Evolutionary conservation across 2,888 invertebrate species (phyloP).

Genomic region (Meta bourneti): DNA sequence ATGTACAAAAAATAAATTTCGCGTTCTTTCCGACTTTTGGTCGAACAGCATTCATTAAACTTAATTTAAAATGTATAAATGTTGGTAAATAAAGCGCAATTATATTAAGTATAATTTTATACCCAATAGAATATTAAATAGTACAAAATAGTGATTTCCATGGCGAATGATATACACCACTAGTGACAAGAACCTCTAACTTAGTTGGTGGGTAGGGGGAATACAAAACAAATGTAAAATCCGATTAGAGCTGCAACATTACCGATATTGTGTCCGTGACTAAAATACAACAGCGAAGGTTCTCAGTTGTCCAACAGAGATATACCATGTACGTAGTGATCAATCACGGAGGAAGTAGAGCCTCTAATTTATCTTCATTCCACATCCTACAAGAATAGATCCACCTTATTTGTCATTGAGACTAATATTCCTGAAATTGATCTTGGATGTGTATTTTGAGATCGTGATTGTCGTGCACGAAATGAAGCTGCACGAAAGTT

Average conservation of each 20-base stretch:
- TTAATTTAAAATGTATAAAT: too few species aligned
- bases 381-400: neutral
- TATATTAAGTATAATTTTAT: too few species aligned
- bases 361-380: neutral
- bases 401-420: neutral
- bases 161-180: too few species aligned
- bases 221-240: neutral
- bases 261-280: neutral
- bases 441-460: neutral
- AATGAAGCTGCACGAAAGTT: neutral
- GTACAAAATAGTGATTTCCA: too few species aligned
- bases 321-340: neutral
- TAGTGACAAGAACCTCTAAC: too few species aligned
- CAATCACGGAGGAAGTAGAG: neutral
- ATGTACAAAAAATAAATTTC: too few species aligned
- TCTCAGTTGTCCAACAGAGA: neutral
- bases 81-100: too few species aligned
- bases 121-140: too few species aligned
- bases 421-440: neutral
- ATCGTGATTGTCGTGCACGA: neutral
- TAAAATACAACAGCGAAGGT: neutral
- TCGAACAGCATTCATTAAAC: too few species aligned
- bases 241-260: neutral
- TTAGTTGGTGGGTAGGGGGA: neutral
- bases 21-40: too few species aligned